Conservation (phyloP, 2,888 invertebrate species). For the Noctuana brunneofusca region DNA sequence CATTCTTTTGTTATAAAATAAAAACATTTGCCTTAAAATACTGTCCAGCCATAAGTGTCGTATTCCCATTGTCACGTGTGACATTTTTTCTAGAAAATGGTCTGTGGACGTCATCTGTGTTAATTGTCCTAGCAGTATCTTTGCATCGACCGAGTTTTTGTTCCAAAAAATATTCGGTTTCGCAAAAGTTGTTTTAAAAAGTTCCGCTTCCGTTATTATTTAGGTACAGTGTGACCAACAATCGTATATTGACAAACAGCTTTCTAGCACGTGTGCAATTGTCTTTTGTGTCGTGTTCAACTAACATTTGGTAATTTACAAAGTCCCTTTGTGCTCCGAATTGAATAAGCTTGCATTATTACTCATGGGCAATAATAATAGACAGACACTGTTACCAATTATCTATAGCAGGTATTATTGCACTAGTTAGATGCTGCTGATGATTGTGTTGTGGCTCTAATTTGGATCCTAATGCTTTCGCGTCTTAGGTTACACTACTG, state of each 20-base stretch:
- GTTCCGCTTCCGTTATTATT: not conserved
- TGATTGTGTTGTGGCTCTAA: slow-evolving; percentile 7
- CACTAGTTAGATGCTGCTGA: slow-evolving; percentile 18
- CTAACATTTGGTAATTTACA: slow-evolving; percentile 38
- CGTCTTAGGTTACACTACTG: slow-evolving; percentile 16
- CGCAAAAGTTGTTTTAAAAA: slow-evolving; percentile 14
- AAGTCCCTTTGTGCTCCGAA: slow-evolving; percentile 38
- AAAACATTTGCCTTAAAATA: slow-evolving; percentile 45
- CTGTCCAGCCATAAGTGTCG: slow-evolving; percentile 61
- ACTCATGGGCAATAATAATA: slow-evolving; percentile 27
- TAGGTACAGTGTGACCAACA: slow-evolving; percentile 25
- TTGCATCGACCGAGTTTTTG: slow-evolving; percentile 47
- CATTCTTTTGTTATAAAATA: slow-evolving; percentile 14
- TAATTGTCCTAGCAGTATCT: slow-evolving; percentile 69
- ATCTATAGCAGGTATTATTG: slow-evolving; percentile 13
- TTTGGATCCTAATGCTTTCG: slow-evolving; percentile 6
- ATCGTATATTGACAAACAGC: slow-evolving; percentile 32
- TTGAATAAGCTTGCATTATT: slow-evolving; percentile 37
- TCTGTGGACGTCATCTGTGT: slow-evolving; percentile 62
- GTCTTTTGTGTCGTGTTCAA: slow-evolving; percentile 44
- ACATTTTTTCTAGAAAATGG: slow-evolving; percentile 63
- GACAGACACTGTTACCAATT: slow-evolving; percentile 23
- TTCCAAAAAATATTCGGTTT: slow-evolving; percentile 41
- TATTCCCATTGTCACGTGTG: slow-evolving; percentile 62
- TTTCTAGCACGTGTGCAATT: slow-evolving; percentile 55